These are phyloP conservation scores for Eonycteris spelaea DNA, from an alignment of 2,113 vertebrate species.

Conservation along the genomic window DNA sequence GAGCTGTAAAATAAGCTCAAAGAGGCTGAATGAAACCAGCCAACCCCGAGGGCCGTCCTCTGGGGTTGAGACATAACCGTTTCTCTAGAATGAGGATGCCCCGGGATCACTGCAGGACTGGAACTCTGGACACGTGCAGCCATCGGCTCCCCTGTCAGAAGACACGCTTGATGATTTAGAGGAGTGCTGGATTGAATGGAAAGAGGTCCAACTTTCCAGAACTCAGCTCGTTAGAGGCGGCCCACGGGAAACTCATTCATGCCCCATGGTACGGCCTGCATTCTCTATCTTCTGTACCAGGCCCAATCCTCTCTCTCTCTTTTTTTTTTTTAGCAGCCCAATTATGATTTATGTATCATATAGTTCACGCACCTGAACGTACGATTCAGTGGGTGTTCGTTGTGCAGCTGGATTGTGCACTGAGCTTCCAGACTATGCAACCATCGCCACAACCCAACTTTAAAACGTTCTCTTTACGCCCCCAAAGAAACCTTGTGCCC, in stretches of 20 bases:
- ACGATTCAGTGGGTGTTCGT: background rate
- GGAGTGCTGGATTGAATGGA: background rate
- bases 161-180: too few relatives aligned
- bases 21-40: background rate
- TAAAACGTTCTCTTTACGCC: background rate
- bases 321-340: background rate
- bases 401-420: background rate
- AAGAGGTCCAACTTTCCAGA: background rate
- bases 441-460: background rate
- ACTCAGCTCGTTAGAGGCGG: background rate
- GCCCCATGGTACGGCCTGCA: background rate
- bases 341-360: background rate
- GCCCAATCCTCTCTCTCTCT: background rate
- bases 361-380: background rate
- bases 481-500: background rate
- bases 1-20: background rate
- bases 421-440: background rate
- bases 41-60: too few relatives aligned
- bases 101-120: background rate
- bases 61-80: rapidly evolving
- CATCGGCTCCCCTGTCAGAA: background rate
- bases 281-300: background rate
- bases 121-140: background rate
- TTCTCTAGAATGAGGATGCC: background rate
- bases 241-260: background rate